Percentiles rank a stretch among this genome's conserved stretches.
Conservation (phyloP, 2,888 invertebrate species). For the Pheosia tremula region DNA sequence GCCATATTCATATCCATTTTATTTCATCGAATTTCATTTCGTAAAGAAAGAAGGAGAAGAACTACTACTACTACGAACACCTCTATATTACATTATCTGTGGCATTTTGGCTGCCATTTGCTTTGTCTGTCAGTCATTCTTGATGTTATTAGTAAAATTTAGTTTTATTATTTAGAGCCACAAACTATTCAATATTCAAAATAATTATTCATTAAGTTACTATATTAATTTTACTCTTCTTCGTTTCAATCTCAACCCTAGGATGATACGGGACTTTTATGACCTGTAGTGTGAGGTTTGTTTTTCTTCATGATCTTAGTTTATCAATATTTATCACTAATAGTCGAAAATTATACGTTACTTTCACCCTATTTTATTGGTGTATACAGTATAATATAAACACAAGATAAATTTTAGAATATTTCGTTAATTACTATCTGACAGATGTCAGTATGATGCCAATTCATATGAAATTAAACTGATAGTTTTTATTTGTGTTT, state of each 20-base stretch:
- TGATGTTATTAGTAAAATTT: slow-evolving; percentile 75
- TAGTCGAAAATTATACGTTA: background rate
- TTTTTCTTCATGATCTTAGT: slow-evolving; percentile 36
- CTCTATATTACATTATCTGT: slow-evolving; percentile 33
- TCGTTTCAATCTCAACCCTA: slow-evolving; percentile 37
- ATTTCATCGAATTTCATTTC: too few species aligned
- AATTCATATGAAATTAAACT: slow-evolving; percentile 54
- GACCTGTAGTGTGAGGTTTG: slow-evolving; percentile 63
- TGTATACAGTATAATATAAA: background rate
- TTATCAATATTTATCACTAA: slow-evolving; percentile 30
- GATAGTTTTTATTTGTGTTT: slow-evolving; percentile 58
- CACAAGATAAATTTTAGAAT: slow-evolving; percentile 23
- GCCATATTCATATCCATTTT: too few species aligned
- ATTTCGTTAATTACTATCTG: slow-evolving; percentile 54
- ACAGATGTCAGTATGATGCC: slow-evolving; percentile 75
- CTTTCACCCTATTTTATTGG: too few species aligned
- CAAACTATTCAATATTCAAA: slow-evolving; percentile 26
- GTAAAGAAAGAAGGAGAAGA: too few species aligned
- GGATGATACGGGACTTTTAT: slow-evolving; percentile 50
- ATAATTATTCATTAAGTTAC: slow-evolving; percentile 44
- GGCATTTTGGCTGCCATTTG: slow-evolving; percentile 66
- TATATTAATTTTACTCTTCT: slow-evolving; percentile 36
- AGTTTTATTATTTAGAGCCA: slow-evolving; percentile 39
- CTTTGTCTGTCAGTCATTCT: slow-evolving; percentile 77
- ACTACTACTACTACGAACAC: too few species aligned